Conservation (phyloP, 2,888 invertebrate species). For the Drosophila sordidula region DNA sequence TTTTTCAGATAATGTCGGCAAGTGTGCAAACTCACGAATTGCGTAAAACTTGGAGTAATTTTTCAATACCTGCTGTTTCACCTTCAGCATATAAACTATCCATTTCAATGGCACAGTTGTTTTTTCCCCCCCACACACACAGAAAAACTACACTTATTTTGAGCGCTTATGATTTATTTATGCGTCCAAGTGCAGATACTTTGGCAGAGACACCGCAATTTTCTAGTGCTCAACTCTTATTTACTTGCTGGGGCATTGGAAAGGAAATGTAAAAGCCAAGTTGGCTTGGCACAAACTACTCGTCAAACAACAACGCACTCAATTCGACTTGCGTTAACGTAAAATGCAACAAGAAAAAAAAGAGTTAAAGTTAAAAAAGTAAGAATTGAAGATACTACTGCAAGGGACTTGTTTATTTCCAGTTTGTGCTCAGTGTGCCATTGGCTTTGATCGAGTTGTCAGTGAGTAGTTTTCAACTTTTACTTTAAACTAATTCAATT, state of each 20-base stretch:
- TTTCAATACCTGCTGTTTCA: conserved; percentile 18
- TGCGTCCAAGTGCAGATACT: conserved; percentile 47
- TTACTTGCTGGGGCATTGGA: conserved; percentile 30
- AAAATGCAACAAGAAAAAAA: conserved; percentile 23
- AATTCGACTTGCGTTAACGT: conserved; percentile 19
- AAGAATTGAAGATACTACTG: conserved; percentile 22
- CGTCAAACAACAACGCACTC: conserved; percentile 36
- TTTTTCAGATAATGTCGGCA: conserved; percentile 13
- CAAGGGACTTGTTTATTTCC: conserved; percentile 44
- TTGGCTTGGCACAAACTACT: conserved; percentile 40
- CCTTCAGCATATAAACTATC: conserved; percentile 6
- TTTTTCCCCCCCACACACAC: background rate
- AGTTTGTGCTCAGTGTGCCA: conserved; percentile 32
- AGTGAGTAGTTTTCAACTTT: conserved; percentile 51
- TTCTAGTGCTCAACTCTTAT: conserved; percentile 42
- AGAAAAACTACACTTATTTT: conserved; percentile 49
- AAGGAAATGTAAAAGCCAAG: conserved; percentile 43
- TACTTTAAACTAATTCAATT: conserved; percentile 63
- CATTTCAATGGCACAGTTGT: conserved; percentile 10
- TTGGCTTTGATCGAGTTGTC: conserved; percentile 61
- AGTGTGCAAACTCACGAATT: background rate
- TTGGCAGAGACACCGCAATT: conserved; percentile 42
- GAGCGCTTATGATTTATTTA: conserved; percentile 75
- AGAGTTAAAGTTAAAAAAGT: conserved; percentile 10
- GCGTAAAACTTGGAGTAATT: conserved; percentile 6